Evolutionary conservation across 2,888 invertebrate species (phyloP).

Genomic region (Empis livida): DNA sequence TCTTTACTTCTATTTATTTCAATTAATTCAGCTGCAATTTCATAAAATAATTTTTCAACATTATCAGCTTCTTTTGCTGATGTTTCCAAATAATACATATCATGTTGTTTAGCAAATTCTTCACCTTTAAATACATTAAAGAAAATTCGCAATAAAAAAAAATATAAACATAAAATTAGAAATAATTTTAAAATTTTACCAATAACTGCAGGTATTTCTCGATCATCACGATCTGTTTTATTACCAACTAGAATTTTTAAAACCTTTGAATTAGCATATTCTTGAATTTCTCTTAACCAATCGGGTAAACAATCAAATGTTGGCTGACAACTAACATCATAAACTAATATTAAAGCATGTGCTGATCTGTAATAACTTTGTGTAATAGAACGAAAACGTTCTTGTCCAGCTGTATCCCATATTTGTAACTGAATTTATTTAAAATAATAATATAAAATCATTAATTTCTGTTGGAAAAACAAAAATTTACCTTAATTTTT

Average conservation of each 20-base stretch:
- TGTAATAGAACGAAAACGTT: conserved; percentile 91
- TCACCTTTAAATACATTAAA: too few species aligned
- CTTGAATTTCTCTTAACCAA: conserved; percentile 95
- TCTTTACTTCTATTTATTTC: conserved; percentile 81
- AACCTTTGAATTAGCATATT: conserved; percentile 92
- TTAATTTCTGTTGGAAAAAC: conserved; percentile 1
- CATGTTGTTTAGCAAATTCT: conserved; percentile 88
- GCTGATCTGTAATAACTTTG: conserved; percentile 92
- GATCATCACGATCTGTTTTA: conserved; percentile 91
- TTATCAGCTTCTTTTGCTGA: conserved; percentile 97
- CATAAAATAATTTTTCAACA: conserved; percentile 91
- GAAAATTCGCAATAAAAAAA: too few species aligned
- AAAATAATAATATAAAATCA: background rate
- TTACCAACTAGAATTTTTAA: conserved; percentile 93
- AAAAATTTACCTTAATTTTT: conserved; percentile 65
- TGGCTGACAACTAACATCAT: conserved; percentile 95
- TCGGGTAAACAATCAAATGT: conserved; percentile 95
- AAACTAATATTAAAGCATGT: conserved; percentile 91
- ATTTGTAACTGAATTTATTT: conserved; percentile 70
- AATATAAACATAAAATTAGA: too few species aligned
- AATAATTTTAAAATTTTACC: conserved; percentile 34
- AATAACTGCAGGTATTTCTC: conserved; percentile 44
- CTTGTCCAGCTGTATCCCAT: conserved; percentile 98
- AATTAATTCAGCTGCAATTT: conserved; percentile 88
- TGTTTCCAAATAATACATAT: conserved; percentile 96